Base-by-base conservation (phyloP, 1,140 invertebrate genomes). In the Hylaeus volcanicus region DNA sequence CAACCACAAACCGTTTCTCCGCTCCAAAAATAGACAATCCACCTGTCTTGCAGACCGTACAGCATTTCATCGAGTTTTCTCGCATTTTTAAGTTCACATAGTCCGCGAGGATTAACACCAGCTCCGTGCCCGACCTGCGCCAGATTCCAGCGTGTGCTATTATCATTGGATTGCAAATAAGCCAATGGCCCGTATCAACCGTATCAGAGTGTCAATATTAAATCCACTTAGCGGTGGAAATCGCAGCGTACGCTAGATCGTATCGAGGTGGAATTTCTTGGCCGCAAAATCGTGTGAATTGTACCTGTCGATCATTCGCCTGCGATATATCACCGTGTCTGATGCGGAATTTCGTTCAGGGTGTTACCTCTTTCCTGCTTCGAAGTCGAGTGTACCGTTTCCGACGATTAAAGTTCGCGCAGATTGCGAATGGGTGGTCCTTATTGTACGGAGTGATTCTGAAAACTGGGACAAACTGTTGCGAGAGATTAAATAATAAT, bases 201-300 rank as follows among this genome's bases (percentile, higher is more conserved):
- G 51, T 51, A 51, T 51, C 51, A 41, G 71, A 9, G 26, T 56
- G 43, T 65, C 61, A 53, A 58, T 39, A 78, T 82, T 82, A 82
- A 76, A 82, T 66, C 80, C 74, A 82, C 80, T 82, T 82, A 79
- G 55, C 43, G 5, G 45, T 11, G n/a, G 65, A 65, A 74, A 74
- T 70, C 68, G 26, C 53, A 5, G 53, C 45, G 60, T 41, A 53
- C 60, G 14, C 37, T 4, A 74, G 75, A 82, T 82, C 58, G 75
- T 82, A 82, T 79, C 83, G 4, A 26, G 64, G 68, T 63, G 63
- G 72, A 81, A 84, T 87, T 86, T 84, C 85, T 87, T 65, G 68
- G 71, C 71, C 70, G 66, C 79, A 69, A 76, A 72, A 56, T 82
- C 80, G 64, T 48, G 60, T 37, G 60, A 72, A 71, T 81, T 56